Conservation (phyloP, 1,140 invertebrate species). For the Chironomus tepperi region DNA sequence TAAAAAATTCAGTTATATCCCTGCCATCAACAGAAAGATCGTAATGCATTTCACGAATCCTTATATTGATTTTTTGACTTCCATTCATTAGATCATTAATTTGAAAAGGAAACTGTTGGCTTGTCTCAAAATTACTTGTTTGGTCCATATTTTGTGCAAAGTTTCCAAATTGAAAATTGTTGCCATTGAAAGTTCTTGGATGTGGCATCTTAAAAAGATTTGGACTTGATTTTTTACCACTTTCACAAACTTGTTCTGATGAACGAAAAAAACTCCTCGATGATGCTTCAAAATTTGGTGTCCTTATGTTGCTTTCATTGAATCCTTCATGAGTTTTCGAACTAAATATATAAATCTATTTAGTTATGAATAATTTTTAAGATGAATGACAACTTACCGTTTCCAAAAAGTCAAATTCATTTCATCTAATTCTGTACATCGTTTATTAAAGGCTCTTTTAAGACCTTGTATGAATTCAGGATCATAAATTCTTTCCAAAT, state of each 20-base stretch:
- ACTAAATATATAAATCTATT: not conserved
- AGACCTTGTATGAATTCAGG: not conserved
- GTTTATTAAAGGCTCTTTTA: not conserved
- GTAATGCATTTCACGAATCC: not conserved
- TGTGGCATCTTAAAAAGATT: not conserved
- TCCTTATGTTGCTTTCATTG: not conserved
- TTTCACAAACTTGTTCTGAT: not conserved
- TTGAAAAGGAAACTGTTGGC: not conserved
- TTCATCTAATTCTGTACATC: not conserved
- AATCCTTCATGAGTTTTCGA: not conserved
- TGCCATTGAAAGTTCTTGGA: not conserved
- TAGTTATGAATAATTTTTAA: not conserved
- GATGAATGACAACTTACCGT: not conserved
- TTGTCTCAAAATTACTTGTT: not conserved
- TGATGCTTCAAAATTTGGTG: not conserved
- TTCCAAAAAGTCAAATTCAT: not conserved
- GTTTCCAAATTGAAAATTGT: not conserved
- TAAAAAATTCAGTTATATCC: not conserved
- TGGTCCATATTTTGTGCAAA: not conserved
- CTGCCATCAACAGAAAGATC: not conserved
- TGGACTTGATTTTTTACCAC: no score
- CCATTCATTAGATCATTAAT: not conserved
- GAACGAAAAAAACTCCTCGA: not conserved
- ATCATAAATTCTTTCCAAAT: not conserved
- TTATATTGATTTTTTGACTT: not conserved